Base-by-base conservation (phyloP, 1,140 invertebrate species). In the Drosophila busckii region DNA sequence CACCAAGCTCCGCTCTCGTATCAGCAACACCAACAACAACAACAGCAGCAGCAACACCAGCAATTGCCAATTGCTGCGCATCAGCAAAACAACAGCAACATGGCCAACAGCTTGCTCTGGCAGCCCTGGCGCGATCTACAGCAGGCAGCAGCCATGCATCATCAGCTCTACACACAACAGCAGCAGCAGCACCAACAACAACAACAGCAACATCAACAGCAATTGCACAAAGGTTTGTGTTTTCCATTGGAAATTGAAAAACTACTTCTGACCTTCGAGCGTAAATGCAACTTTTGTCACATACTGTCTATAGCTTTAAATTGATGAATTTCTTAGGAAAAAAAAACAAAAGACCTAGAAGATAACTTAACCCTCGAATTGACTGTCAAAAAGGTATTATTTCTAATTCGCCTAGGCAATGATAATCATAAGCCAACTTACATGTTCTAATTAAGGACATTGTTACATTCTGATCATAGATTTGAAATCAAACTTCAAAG, bases 111-210 rank as follows among this genome's bases (percentile, higher is more conserved):
- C 50, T 60, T 86, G 15, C 38, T 86, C 2, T 86, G 84, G 84
- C 84, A 86, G 40, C 84, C 84, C 0, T 86, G 84, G 84, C 70
- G 70, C 8, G 84, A 86, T 56, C 48, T 86, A 7, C 75, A 85
- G 41, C 83, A 85, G 29, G 82, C 75, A 6, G 82, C 82, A 5
- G 83, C 83, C 15, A 76, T 84, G 49, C 83, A 85, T 35, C 83
- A 85, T 29, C 84, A 78, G 44, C 69, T 86, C 20, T 84, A 75
- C 62, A 68, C 60, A 34, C 83, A 86, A 25, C 83, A 85, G 12
- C 80, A 83, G 10, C 68, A 78, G 4, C 63, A 62, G 5, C 44
- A 56, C n/a, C 52, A 67, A 10, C 53, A 55, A n/a, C 41, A 42
- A 0, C 67, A 65, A 12, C 62, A 67, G 17, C 58, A 61, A 22